Evolutionary conservation across 2,797 vertebrate genomes (phyloP).

Genomic region (Sebastiscus albofasciatus): DNA sequence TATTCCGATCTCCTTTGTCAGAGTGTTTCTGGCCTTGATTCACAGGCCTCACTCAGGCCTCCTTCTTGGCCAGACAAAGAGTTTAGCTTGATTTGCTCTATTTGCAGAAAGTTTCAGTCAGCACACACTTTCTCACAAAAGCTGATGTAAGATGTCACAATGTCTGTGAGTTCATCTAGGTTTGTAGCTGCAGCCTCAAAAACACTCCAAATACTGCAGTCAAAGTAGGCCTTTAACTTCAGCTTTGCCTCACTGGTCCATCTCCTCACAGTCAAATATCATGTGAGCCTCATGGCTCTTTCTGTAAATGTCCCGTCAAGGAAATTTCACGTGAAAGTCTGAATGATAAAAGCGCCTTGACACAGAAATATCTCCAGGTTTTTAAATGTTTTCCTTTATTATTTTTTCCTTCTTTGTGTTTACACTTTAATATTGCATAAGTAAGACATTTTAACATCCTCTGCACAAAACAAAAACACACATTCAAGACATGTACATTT

Average conservation of each 20-base stretch:
- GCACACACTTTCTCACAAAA: neutral
- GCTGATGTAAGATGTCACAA: fast-evolving
- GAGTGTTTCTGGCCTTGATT: neutral
- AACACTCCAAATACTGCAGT: neutral
- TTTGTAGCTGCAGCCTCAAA: neutral
- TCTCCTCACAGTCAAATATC: neutral
- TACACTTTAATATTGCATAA: constrained; percentile 36
- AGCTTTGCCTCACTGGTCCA: neutral
- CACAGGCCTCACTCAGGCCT: neutral
- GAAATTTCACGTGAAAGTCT: neutral
- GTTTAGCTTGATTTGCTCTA: neutral
- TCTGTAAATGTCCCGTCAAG: neutral
- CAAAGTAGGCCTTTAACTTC: no score
- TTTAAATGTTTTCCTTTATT: constrained; percentile 21
- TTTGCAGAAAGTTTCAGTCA: neutral
- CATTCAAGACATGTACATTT: constrained; percentile 54
- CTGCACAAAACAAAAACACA: constrained; percentile 41
- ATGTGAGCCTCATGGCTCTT: neutral
- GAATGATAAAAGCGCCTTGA: neutral
- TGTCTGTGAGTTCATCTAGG: neutral
- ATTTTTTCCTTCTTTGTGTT: neutral
- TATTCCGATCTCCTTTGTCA: constrained; percentile 1
- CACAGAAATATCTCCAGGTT: neutral
- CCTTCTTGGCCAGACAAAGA: neutral
- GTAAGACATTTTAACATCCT: constrained; percentile 18